A percentile compares a stretch with the other conserved stretches of the same genome.
Conservation (phyloP, 2,797 vertebrate species). For the Sebastolobus alascanus region DNA sequence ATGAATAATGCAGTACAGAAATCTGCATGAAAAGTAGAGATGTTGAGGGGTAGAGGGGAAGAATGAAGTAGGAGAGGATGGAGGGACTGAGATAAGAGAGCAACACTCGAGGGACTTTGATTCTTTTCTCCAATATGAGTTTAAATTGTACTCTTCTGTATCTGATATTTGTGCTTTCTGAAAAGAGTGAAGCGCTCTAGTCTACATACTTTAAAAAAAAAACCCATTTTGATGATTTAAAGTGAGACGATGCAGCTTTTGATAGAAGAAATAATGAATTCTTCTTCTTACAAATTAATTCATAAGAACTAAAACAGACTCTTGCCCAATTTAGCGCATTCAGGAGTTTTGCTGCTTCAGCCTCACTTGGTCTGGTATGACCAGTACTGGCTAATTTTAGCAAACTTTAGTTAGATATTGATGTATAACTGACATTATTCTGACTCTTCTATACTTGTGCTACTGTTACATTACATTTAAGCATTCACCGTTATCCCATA, state of each 20-base stretch:
- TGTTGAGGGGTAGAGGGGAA: slow-evolving; percentile 14
- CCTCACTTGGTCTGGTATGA: neutral
- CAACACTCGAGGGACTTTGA: slow-evolving; percentile 25
- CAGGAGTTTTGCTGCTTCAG: neutral
- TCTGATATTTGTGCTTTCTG: neutral
- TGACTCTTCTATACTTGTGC: neutral
- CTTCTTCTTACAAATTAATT: neutral
- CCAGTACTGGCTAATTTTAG: neutral
- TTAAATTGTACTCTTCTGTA: neutral
- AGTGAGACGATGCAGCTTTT: neutral
- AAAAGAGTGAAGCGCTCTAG: neutral
- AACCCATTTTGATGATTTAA: neutral
- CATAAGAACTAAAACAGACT: neutral
- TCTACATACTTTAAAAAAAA: neutral
- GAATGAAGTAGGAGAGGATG: slow-evolving; percentile 22
- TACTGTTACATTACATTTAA: neutral
- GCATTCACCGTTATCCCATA: neutral
- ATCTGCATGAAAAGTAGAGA: slow-evolving; percentile 75
- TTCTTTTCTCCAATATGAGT: neutral
- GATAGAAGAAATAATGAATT: neutral
- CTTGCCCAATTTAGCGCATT: neutral
- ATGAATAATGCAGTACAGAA: slow-evolving; percentile 79
- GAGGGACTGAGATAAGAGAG: slow-evolving; percentile 28
- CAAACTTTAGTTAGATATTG: neutral
- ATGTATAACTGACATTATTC: neutral